Evolutionary conservation across 2,797 vertebrate genomes (phyloP), one percentile per base, ranked within the genome.

Genomic region (Enteromius fasciolatus): DNA sequence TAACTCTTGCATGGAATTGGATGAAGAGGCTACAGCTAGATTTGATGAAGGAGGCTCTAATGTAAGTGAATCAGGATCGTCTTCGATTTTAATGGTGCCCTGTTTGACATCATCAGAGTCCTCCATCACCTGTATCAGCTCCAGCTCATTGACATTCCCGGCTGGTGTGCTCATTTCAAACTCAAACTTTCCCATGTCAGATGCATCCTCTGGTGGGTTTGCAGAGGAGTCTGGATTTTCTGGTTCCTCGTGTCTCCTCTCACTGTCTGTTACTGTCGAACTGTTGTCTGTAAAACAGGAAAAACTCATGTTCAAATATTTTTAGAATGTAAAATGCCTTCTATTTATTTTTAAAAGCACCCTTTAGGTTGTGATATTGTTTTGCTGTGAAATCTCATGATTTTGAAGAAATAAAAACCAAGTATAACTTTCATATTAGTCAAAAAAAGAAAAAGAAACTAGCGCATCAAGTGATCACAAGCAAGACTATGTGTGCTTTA

Each of bases 71-170:
- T 91, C 90, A 2, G 81, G 54, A 59, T 91, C 89, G 0, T 89
- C 86, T 78, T 91, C 89, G 1, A 91, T 84, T 78, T 91, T 91
- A 44, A 91, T 88, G 0, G 80, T 68, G 39, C 81, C 75, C 18
- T 87, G 84, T 84, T 89, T 90, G 54, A 90, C 63, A n/a, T 88
- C 88, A 39, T 88, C 83, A 11, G 57, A 72, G 14, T 87, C 83
- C 4, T 91, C 90, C 82, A 90, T 84, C 69, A 90, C 89, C 57
- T 89, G 86, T 76, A 91, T 90, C 63, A 90, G 88, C 18, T 87
- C 89, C 72, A 90, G 83, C 67, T 91, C 90, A 23, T 78, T 88
- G 23, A 90, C 84, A 41, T 88, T 88, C 5, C 89, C 88, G 1
- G 88, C 90, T 5, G 87, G 84, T 8, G 72, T 83, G 18, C 76